Evolutionary conservation across 2,888 invertebrate species (phyloP), one percentile per base, ranked within the genome.

Genomic region (Dicycla oo): DNA sequence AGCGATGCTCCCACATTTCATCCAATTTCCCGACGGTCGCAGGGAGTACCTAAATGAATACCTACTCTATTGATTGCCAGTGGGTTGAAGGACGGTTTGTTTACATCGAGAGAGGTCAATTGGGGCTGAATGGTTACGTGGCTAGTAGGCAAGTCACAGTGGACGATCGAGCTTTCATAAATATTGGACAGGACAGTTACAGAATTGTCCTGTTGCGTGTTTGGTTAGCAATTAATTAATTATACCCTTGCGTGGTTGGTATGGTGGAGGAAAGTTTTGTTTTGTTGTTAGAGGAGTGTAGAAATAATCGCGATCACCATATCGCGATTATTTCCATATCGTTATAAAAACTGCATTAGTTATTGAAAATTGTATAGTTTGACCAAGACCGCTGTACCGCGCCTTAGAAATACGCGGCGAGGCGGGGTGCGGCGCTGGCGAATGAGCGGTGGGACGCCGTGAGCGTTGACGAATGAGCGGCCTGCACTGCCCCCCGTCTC

Each of bases 1-100:
- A 70, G 38, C 69, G 60, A 54, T 75, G 54, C 58, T 74, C 66
- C 66, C 53, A 74, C 70, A 73, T 80, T 79, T 75, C 75, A 78
- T 80, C 75, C 63, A 86, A 86, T 83, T 86, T 85, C 54, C 75
- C 40, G 61, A 53, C 72, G 73, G 60, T 73, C 75, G 60, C 45
- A 73, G 53, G 58, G 74, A 78, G 68, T 81, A n/a, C n/a, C n/a
- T n/a, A 83, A 79, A 82, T 82, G 73, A 83, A 85, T 81, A 73
- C n/a, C n/a, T n/a, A n/a, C 70, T 61, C 47, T 80, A 83, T 85
- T 79, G 82, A 86, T 84, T 87, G 78, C 60, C 66, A 75, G 71
- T 76, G 69, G 74, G 78, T 77, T 86, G 86, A 85, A 84, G 85
- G 87, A 84, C 84, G 76, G 75, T 76, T 83, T 84, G 84, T 88